phyloP scores from a whole-genome alignment of 2,888 invertebrate genomes.

The Embidobia sp. region DNA sequence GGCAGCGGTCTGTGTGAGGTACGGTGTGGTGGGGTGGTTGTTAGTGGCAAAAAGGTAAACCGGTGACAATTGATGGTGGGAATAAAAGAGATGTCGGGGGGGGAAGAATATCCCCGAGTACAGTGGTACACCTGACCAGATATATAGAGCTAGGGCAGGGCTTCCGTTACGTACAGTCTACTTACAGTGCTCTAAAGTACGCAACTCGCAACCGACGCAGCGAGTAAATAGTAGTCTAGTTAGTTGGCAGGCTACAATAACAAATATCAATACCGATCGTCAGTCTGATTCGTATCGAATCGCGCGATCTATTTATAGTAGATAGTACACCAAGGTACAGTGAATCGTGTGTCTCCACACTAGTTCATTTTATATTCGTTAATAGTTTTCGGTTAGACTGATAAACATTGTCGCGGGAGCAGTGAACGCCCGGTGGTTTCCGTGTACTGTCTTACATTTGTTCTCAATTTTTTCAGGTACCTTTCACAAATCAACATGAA shows the following conservation, averaged over 20 bases:
- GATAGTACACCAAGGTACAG: conserved; percentile 67
- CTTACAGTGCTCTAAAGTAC: conserved; percentile 79
- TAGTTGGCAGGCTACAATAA: conserved; percentile 50
- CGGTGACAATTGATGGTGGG: conserved; percentile 70
- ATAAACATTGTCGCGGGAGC: conserved; percentile 18
- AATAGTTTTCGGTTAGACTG: conserved; percentile 11
- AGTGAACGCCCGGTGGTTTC: conserved; percentile 36
- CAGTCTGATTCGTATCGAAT: conserved; percentile 69
- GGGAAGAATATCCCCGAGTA: conserved; percentile 78
- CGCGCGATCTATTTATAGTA: conserved; percentile 61
- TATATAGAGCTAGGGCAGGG: conserved; percentile 82
- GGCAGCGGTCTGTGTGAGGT: conserved; percentile 68
- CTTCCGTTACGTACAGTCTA: conserved; percentile 81
- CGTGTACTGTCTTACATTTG: conserved; percentile 21
- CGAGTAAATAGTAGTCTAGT: conserved; percentile 66
- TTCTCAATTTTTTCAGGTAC: conserved; percentile 64
- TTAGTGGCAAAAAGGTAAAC: conserved; percentile 73
- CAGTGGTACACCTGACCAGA: conserved; percentile 81
- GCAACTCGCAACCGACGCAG: conserved; percentile 73
- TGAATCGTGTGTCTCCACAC: conserved; percentile 25
- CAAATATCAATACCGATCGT: conserved; percentile 29
- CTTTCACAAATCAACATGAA: conserved; percentile 71
- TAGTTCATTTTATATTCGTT: conserved; percentile 23
- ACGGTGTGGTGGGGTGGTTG: conserved; percentile 76
- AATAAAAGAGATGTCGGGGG: conserved; percentile 75